Base-by-base conservation (phyloP, 1,140 invertebrate species). In the Drosophila bifasciata region DNA sequence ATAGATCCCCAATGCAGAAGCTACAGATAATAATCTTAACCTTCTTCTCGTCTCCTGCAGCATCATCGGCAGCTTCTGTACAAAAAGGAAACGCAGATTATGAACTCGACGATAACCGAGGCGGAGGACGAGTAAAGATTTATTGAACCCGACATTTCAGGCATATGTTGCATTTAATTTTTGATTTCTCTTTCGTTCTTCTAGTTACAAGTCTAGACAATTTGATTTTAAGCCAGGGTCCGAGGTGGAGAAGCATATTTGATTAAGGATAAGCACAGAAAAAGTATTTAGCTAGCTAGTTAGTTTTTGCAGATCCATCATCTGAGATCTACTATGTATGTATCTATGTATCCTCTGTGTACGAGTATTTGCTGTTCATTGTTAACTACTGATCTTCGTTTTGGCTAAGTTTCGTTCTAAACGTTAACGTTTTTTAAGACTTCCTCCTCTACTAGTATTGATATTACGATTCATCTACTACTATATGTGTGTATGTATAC, bases 91-190 rank as follows among this genome's bases (percentile, higher is more conserved):
- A 70, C 83, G 39, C 78, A 88, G 36, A 86, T 90, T 36, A 89
- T 75, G 62, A 91, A 90, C 59, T 80, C 89, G 11, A 90, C 89
- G 5, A 91, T 91, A 25, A 83, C 85, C 40, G 91, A 92, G 53
- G 81, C 80, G 5, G 91, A 91, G 45, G 91, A 91, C 72, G 91
- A 91, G 76, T 91, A 90, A 91, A 84, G 70, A 66, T 58, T 51
- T 44, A 61, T 49, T 59, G 45, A 36, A 78, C 48, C 48, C 43
- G 39, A 46, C 59, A 40, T 51, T 59, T 21, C 28, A 17, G 25
- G 60, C 40, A 57, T 43, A 25, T 50, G 48, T 67, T 70, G 81
- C 81, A 86, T 86, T 86, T 86, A 86, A 53, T 67, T 51, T 50
- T 43, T 57, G 16, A 23, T 66, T 58, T 62, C 57, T 50, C 32